Evolutionary conservation across 2,888 invertebrate species (phyloP), one percentile per base, ranked within the genome.

Genomic region (Pristionchus maxplancki): DNA sequence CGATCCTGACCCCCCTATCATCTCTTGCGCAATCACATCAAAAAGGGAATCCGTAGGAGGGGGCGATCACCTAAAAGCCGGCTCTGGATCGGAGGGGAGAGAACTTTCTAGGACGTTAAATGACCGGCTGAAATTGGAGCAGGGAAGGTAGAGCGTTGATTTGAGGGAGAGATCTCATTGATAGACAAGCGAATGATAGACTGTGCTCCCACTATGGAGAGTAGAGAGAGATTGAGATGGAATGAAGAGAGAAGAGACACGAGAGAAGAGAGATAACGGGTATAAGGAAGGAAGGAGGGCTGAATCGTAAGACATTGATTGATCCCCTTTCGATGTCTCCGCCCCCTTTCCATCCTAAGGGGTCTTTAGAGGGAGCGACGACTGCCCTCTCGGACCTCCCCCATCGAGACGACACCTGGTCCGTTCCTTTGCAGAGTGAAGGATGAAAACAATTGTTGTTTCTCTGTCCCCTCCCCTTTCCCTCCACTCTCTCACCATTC

Each of bases 171-270:
- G 71, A 71, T 40, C 71, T 37, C 37, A 71, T 31, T 71, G 71
- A 71, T 71, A 71, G 67, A 37, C 5, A 34, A 28, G 62, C n/a
- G 62, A 64, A n/a, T 64, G 24, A 64, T 34, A 71, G 71, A 71
- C 71, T n/a, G n/a, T n/a, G n/a, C n/a, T 20, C 71, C 71, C 71
- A 71, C 71, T 71, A 37, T 20, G 71, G 81, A 81, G 81, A 44
- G 74, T 48, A 71, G 44, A 87, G 62, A 88, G 81, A 87, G 88
- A 78, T 48, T 81, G 67, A 89, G 62, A 86, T 78, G 81, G 87
- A 81, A 74, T 50, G 74, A 82, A 50, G 74, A 83, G 85, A 86
- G 88, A 81, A 81, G 81, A 83, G 82, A 53, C 34, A 83, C 11
- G 53, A 53, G 82, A 83, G 50, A 40, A 44, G 87, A 81, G 48